Evolutionary conservation across 2,888 invertebrate species (phyloP).

Genomic region (Pantelozetes paolii): DNA sequence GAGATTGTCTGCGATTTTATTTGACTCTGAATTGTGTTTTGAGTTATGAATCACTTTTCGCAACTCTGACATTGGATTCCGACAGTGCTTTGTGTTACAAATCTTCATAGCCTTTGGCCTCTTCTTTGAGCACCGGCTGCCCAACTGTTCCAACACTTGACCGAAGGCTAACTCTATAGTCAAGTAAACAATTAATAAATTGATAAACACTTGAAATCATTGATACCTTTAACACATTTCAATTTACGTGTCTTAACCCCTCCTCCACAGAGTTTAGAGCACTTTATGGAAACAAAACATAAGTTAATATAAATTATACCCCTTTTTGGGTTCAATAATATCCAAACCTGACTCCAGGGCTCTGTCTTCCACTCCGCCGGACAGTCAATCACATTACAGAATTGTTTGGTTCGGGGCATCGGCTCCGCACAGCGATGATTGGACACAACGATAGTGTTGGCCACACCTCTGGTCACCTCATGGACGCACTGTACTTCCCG

Average conservation of each 20-base stretch:
- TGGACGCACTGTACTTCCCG: slow-evolving; percentile 74
- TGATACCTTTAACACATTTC: slow-evolving; percentile 67
- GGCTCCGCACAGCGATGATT: slow-evolving; percentile 89
- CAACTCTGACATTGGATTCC: slow-evolving; percentile 24
- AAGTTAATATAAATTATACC: slow-evolving; percentile 6
- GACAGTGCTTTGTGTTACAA: slow-evolving; percentile 38
- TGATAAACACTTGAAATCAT: neutral
- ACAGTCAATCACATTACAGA: slow-evolving; percentile 88
- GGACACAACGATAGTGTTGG: slow-evolving; percentile 85
- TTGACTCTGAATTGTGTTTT: neutral
- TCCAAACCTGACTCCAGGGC: slow-evolving; percentile 68
- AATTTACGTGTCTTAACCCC: slow-evolving; percentile 78
- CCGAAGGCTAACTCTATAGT: slow-evolving; percentile 74
- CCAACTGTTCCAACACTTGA: slow-evolving; percentile 74
- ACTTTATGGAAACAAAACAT: slow-evolving; percentile 59
- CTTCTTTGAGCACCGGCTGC: slow-evolving; percentile 59
- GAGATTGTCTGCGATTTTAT: slow-evolving; percentile 22
- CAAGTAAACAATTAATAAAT: neutral
- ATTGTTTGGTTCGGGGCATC: slow-evolving; percentile 73
- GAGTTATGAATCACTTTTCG: slow-evolving; percentile 26
- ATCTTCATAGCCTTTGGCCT: slow-evolving; percentile 36
- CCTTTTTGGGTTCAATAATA: neutral
- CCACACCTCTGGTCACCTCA: slow-evolving; percentile 63
- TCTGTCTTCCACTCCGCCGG: slow-evolving; percentile 82
- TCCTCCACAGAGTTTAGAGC: slow-evolving; percentile 86